Conservation (phyloP, 2,113 vertebrate genomes). For the Amia ocellicauda region DNA sequence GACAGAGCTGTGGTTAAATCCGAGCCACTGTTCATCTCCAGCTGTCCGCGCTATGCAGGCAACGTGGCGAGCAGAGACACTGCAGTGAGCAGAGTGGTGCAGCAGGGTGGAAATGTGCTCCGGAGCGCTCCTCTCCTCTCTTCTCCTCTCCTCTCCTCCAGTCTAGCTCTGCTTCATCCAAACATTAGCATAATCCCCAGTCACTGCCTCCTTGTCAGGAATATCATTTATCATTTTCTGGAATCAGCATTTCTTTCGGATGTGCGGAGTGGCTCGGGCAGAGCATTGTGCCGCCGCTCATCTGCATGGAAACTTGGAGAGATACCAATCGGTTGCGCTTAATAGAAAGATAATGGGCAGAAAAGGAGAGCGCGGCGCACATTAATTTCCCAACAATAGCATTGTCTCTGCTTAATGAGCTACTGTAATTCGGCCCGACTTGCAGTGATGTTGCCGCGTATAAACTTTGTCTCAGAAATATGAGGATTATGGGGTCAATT, state of each 20-base stretch:
- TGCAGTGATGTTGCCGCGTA: constrained; percentile 40
- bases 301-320: too few species aligned
- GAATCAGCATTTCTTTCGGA: constrained; percentile 40
- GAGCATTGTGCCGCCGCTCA: too few species aligned
- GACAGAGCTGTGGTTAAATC: too few species aligned
- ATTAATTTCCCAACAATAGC: constrained; percentile 31
- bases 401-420: constrained; percentile 44
- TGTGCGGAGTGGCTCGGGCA: background rate
- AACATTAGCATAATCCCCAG: constrained; percentile 52
- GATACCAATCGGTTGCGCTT: constrained; percentile 18
- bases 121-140: too few species aligned
- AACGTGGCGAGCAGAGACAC: too few species aligned
- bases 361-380: constrained; percentile 32
- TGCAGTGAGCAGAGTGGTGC: background rate
- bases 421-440: constrained; percentile 39
- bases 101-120: background rate
- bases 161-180: constrained; percentile 28
- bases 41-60: background rate
- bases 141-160: background rate
- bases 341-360: constrained; percentile 12
- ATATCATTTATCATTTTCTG: constrained; percentile 43
- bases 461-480: constrained; percentile 26
- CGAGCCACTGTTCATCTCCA: too few species aligned
- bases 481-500: too few species aligned
- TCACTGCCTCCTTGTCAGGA: constrained; percentile 48